Percentiles rank a stretch among this genome's conserved stretches.
Evolutionary conservation across 1,140 invertebrate species (phyloP).

Genomic region (Rhopalosiphum padi): DNA sequence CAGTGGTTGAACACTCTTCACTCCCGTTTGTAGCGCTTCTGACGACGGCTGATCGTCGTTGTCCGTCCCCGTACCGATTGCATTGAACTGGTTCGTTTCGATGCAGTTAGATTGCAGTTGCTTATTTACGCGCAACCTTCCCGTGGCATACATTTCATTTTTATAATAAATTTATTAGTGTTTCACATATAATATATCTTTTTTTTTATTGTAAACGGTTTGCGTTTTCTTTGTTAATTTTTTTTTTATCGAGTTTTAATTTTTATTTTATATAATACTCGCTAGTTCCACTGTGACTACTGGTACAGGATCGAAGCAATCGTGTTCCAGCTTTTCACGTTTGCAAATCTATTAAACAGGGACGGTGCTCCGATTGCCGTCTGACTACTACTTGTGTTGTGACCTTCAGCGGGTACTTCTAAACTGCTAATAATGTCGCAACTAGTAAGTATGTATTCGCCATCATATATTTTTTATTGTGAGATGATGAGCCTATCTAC

Average conservation of each 20-base stretch:
- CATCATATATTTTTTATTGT: no score
- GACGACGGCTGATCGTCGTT: neutral
- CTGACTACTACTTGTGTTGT: neutral
- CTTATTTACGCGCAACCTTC: neutral
- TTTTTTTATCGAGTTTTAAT: neutral
- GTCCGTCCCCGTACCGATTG: neutral
- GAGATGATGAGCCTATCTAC: neutral
- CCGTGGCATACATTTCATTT: neutral
- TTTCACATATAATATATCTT: neutral
- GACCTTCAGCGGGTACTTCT: neutral
- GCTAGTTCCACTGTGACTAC: neutral
- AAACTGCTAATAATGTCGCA: neutral
- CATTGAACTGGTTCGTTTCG: neutral
- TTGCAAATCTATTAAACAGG: no score
- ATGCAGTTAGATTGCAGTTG: neutral
- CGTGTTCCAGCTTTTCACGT: no score
- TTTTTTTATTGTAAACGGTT: neutral
- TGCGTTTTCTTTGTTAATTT: neutral
- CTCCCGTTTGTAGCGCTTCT: neutral
- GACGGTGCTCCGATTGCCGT: no score
- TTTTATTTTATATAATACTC: neutral
- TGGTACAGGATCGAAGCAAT: no score
- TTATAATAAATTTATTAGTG: neutral
- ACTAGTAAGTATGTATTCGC: neutral
- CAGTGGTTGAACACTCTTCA: neutral